phyloP scores from a whole-genome alignment of 2,113 vertebrate genomes.

The Acanthisitta chloris region DNA sequence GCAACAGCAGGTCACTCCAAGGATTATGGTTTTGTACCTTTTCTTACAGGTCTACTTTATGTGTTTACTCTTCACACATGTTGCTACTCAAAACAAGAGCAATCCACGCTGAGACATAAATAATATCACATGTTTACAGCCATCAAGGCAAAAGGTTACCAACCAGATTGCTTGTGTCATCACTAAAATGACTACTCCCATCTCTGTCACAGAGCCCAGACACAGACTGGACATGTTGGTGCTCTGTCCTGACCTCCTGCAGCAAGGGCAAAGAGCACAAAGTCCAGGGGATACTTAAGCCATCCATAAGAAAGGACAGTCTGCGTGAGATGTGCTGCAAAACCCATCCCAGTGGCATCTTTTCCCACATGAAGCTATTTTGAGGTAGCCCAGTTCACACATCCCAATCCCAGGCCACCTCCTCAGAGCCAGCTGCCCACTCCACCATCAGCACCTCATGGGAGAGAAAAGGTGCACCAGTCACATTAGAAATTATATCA shows the following conservation, averaged over 20 bases:
- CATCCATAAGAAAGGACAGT: background rate
- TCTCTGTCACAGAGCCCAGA: background rate
- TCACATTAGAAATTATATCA: background rate
- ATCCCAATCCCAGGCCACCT: background rate
- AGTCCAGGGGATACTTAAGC: background rate
- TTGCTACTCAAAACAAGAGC: background rate
- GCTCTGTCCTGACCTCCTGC: background rate
- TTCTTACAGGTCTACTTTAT: background rate
- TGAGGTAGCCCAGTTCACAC: background rate
- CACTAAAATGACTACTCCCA: background rate
- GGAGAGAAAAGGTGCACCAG: background rate
- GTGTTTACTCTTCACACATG: background rate
- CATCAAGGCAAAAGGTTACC: background rate
- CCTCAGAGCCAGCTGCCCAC: background rate
- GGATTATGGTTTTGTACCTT: background rate
- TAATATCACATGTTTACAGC: background rate
- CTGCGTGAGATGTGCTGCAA: background rate
- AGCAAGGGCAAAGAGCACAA: background rate
- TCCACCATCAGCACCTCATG: background rate
- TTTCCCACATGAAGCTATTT: background rate
- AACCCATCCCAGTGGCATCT: background rate
- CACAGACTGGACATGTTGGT: fast-evolving
- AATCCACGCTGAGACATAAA: background rate
- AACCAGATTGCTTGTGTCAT: background rate
- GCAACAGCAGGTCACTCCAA: background rate